Conservation (phyloP, 2,797 vertebrate genomes). For the Enteromius radiatus region DNA sequence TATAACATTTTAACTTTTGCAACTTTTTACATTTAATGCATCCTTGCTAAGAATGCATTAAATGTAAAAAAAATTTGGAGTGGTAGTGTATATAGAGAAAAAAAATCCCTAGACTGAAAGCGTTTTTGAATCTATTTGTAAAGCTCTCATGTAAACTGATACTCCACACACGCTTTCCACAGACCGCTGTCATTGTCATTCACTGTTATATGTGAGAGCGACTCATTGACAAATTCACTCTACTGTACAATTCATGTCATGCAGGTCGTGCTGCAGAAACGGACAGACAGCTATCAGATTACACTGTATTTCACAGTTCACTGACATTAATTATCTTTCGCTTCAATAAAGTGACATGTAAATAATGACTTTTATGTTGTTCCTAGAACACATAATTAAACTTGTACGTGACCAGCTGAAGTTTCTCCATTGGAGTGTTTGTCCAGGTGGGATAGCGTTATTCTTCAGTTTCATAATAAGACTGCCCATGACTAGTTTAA, state of each 20-base stretch:
- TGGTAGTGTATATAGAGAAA: background rate
- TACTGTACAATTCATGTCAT: slow-evolving; percentile 24
- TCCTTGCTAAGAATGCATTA: background rate
- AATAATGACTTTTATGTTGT: slow-evolving; percentile 54
- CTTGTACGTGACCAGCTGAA: slow-evolving; percentile 30
- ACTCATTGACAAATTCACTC: background rate
- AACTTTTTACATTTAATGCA: background rate
- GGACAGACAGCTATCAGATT: slow-evolving; percentile 58
- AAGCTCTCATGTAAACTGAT: slow-evolving; percentile 64
- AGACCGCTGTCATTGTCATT: slow-evolving; percentile 57
- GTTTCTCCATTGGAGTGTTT: slow-evolving; percentile 44
- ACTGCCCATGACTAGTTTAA: slow-evolving; percentile 51
- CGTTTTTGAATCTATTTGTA: slow-evolving; percentile 58
- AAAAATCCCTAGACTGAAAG: slow-evolving; percentile 36
- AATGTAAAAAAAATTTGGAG: background rate
- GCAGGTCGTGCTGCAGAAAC: slow-evolving; percentile 50
- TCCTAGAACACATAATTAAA: slow-evolving; percentile 55
- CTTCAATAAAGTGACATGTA: slow-evolving; percentile 42
- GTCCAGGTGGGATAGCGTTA: slow-evolving; percentile 47
- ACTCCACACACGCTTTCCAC: slow-evolving; percentile 43
- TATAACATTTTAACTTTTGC: no score
- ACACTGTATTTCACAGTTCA: slow-evolving; percentile 42
- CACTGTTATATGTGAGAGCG: slow-evolving; percentile 54
- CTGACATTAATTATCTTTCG: slow-evolving; percentile 53
- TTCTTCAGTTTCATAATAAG: slow-evolving; percentile 49